These are phyloP conservation scores for Lasioglossum villosulum DNA, from an alignment of 2,888 invertebrate species.

Conservation along the genomic window DNA sequence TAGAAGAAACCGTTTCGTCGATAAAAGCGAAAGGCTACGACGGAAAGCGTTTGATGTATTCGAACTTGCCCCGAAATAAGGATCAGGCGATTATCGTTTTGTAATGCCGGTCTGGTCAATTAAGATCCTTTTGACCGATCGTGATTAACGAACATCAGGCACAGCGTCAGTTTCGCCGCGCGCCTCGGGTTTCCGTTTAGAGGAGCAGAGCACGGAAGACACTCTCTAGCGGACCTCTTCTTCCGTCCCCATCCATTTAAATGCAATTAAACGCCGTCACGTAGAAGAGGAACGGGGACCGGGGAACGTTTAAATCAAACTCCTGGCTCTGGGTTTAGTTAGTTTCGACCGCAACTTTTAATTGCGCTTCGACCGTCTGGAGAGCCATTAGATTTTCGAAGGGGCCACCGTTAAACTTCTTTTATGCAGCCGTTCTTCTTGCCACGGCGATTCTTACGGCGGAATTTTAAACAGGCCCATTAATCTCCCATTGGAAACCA, in stretches of 20 bases:
- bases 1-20: neutral
- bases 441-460: neutral
- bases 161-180: conserved; percentile 45
- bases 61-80: conserved; percentile 31
- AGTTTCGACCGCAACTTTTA: conserved; percentile 82
- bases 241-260: conserved; percentile 67
- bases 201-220: conserved; percentile 57
- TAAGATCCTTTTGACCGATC: conserved; percentile 65
- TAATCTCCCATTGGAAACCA: neutral
- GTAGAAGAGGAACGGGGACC: conserved; percentile 73
- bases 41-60: conserved; percentile 43
- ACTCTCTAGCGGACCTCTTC: conserved; percentile 48
- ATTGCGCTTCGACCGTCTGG: conserved; percentile 81
- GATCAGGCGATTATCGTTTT: conserved; percentile 47
- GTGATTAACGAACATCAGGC: conserved; percentile 68
- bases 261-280: conserved; percentile 81
- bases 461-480: conserved; percentile 15
- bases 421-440: conserved; percentile 51
- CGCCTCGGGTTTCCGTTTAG: conserved; percentile 45
- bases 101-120: conserved; percentile 61
- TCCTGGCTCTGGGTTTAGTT: conserved; percentile 78
- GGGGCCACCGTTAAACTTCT: conserved; percentile 65
- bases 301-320: conserved; percentile 82
- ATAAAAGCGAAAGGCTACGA: neutral
- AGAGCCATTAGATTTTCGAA: conserved; percentile 79